Evolutionary conservation across 2,797 vertebrate species (phyloP).

Genomic region (Scarus forsteni): DNA sequence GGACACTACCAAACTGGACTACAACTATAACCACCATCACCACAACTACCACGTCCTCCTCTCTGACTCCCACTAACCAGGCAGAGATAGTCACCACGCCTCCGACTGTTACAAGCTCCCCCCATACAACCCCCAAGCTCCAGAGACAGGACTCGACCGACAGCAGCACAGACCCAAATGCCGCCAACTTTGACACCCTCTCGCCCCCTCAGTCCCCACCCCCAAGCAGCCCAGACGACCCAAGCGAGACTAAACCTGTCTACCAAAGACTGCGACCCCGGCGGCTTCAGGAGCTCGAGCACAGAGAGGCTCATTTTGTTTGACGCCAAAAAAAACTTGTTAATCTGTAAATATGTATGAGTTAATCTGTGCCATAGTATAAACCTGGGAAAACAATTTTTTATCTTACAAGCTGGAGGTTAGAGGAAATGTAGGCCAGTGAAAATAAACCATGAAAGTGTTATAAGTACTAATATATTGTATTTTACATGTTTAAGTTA

Average conservation of each 20-base stretch:
- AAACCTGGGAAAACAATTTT: slow-evolving; percentile 48
- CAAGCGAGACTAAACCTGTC: slow-evolving; percentile 82
- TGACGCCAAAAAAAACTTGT: slow-evolving; percentile 75
- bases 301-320: slow-evolving; percentile 95
- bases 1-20: slow-evolving; percentile 76
- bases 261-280: slow-evolving; percentile 92
- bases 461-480: slow-evolving; percentile 77
- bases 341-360: slow-evolving; percentile 67
- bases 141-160: slow-evolving; percentile 77
- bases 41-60: slow-evolving; percentile 23
- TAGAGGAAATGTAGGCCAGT: slow-evolving; percentile 60
- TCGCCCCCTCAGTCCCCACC: slow-evolving; percentile 77
- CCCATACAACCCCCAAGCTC: slow-evolving; percentile 45
- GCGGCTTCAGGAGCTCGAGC: slow-evolving; percentile 90
- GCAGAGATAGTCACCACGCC: slow-evolving; percentile 23
- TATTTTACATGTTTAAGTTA: slow-evolving; percentile 60
- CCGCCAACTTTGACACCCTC: slow-evolving; percentile 48
- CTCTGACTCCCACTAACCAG: slow-evolving; percentile 12
- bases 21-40: slow-evolving; percentile 57
- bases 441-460: slow-evolving; percentile 79
- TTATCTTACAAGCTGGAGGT: slow-evolving; percentile 37
- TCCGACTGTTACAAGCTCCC: slow-evolving; percentile 49
- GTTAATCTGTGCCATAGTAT: slow-evolving; percentile 81
- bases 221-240: slow-evolving; percentile 84
- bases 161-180: slow-evolving; percentile 65